These are phyloP conservation scores for Bombus fervidus DNA, from an alignment of 1,140 invertebrate genomes.

Conservation along the genomic window DNA sequence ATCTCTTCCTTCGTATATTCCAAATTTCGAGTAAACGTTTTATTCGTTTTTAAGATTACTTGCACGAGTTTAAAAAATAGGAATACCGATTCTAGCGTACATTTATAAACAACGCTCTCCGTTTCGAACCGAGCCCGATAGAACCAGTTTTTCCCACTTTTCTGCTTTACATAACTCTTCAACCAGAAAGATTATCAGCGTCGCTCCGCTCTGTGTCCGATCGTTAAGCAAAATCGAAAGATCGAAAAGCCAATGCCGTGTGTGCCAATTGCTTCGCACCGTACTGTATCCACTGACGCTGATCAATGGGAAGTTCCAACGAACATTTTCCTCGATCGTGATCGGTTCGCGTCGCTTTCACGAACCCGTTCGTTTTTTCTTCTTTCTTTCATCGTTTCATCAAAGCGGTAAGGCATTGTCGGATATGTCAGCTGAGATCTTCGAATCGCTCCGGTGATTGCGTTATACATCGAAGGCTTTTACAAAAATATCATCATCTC, in stretches of 20 bases:
- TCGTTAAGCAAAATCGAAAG: background rate
- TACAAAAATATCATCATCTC: constrained; percentile 81
- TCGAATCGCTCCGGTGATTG: constrained; percentile 71
- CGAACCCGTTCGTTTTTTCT: background rate
- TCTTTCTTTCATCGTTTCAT: constrained; percentile 30
- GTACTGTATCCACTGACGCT: background rate
- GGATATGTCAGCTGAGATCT: constrained; percentile 82
- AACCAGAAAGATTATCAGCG: constrained; percentile 24
- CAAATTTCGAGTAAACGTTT: background rate
- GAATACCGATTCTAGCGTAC: background rate
- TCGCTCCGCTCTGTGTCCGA: background rate
- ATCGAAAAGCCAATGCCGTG: background rate
- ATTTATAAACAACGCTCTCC: background rate
- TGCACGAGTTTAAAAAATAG: background rate
- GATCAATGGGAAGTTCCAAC: constrained; percentile 6
- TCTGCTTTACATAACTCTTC: constrained; percentile 22
- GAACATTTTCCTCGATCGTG: constrained; percentile 16
- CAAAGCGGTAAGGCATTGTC: constrained; percentile 82
- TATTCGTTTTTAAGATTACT: background rate
- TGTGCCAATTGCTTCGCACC: background rate
- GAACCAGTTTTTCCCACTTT: constrained; percentile 27
- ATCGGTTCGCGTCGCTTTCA: constrained; percentile 3
- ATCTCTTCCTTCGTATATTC: background rate
- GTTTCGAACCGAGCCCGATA: constrained; percentile 2
- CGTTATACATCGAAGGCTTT: constrained; percentile 78